Evolutionary conservation across 2,797 vertebrate species (phyloP), one percentile per base, ranked within the genome.

Genomic region (Poecile montanus): DNA sequence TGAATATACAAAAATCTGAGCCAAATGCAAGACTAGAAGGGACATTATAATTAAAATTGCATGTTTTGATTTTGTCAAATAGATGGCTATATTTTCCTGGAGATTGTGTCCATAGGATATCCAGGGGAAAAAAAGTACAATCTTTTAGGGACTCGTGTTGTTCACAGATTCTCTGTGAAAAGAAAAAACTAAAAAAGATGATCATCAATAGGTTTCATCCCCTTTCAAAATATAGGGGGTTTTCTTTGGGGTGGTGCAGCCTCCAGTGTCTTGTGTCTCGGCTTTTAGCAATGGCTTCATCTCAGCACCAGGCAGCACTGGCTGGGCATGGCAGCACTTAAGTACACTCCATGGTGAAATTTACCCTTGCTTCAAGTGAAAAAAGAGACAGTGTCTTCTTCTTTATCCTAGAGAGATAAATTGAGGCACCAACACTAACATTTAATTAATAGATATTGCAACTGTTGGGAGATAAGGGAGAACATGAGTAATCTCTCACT

Each of bases 171-270:
- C 25, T 60, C 14, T 36, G 16, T 71, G 65, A 92, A 92, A 91
- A 81, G 15, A 65, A 6, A 78, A 48, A n/a, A 32, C 47, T 78
- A 14, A 77, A 50, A 54, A 23, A 36, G 16, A 36, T 53, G 18
- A 42, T 34, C 17, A n/a, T 23, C 57, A 45, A 25, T 29, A 68
- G 42, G 19, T 89, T 70, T 87, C 48, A 77, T 5, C 22, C 3
- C 7, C 8, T 91, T 74, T 65, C 20, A 75, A 68, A 88, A 78
- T 25, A 51, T 0, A 57, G 29, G 3, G 0, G 0, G 2, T 53
- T 88, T 67, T 50, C 40, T 87, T 79, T 53, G 34, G 34, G 7
- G 27, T 63, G 29, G 14, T 60, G 32, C 44, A 85, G 17, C 1
- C 36, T 48, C 7, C 20, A 51, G 9, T 32, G 36, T 27, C 22